These are phyloP conservation scores for Syritta pipiens DNA, from an alignment of 2,888 invertebrate genomes.

Conservation along the genomic window DNA sequence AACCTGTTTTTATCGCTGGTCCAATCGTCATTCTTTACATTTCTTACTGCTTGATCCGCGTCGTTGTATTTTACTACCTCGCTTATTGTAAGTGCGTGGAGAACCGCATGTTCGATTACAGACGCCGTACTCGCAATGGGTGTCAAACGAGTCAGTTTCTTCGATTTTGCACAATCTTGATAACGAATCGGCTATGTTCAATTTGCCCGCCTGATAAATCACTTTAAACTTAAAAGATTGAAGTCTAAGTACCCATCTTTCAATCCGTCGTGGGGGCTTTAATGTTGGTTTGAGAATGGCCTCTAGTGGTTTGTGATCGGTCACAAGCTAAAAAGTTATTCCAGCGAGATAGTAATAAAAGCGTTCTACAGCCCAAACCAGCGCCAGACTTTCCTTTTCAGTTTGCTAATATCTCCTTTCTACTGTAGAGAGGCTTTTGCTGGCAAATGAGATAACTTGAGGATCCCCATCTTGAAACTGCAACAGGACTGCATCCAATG, in stretches of 20 bases:
- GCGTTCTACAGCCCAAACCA: slow-evolving; percentile 2
- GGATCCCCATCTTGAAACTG: slow-evolving; percentile 47
- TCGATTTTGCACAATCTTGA: neutral
- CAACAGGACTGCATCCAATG: slow-evolving; percentile 43
- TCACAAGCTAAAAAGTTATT: slow-evolving; percentile 16
- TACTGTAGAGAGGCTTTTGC: slow-evolving; percentile 73
- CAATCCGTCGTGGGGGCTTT: slow-evolving; percentile 8
- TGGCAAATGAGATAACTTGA: slow-evolving; percentile 76
- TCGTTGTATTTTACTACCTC: slow-evolving; percentile 10
- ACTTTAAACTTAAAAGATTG: slow-evolving; percentile 14
- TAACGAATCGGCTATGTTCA: neutral
- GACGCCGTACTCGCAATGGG: slow-evolving; percentile 22
- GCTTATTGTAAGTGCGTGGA: slow-evolving; percentile 20
- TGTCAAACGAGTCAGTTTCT: slow-evolving; percentile 8
- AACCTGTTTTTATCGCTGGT: neutral
- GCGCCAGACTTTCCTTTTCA: slow-evolving; percentile 14
- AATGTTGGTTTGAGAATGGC: slow-evolving; percentile 11
- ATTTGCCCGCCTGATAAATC: slow-evolving; percentile 2
- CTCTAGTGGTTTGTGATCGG: slow-evolving; percentile 35
- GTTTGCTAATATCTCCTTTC: slow-evolving; percentile 68
- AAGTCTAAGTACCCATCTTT: slow-evolving; percentile 19
- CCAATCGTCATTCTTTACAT: slow-evolving; percentile 2
- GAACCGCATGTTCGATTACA: slow-evolving; percentile 17
- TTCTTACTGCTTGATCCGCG: slow-evolving; percentile 12
- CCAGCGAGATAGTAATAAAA: slow-evolving; percentile 19